A percentile compares a stretch with the other conserved stretches of the same genome.
These are phyloP conservation scores for Cheilosia impressa DNA, from an alignment of 2,888 invertebrate species.

Conservation along the genomic window DNA sequence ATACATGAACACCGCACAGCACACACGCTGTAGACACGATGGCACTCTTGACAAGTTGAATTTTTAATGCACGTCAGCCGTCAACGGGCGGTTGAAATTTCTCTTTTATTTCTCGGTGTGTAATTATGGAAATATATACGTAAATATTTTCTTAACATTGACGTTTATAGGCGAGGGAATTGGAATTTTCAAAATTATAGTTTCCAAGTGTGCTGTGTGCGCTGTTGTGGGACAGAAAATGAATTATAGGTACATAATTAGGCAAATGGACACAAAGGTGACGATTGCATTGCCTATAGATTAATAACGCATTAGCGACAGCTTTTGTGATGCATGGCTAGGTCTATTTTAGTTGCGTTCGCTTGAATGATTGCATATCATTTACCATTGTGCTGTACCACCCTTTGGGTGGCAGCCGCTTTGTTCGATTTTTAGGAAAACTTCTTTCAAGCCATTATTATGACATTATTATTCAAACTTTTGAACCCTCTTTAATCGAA, in stretches of 20 bases:
- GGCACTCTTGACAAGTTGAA: not conserved
- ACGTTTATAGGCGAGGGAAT: not conserved
- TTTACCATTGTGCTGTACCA: too few species aligned
- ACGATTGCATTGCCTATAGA: not conserved
- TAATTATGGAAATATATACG: not conserved
- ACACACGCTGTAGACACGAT: not conserved
- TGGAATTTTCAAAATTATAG: not conserved
- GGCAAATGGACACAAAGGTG: not conserved
- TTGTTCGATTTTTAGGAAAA: too few species aligned
- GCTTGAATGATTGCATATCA: too few species aligned
- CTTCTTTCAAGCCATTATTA: too few species aligned
- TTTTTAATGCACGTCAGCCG: not conserved
- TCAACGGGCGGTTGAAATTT: not conserved
- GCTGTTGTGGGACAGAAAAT: not conserved
- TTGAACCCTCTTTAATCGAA: too few species aligned
- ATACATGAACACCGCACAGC: not conserved
- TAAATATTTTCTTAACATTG: constrained; percentile 1
- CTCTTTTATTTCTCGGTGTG: constrained; percentile 6
- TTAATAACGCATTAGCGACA: too few species aligned
- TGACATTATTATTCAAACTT: too few species aligned
- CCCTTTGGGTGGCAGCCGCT: too few species aligned
- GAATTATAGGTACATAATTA: not conserved
- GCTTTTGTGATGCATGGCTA: too few species aligned
- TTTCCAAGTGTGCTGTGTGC: not conserved
- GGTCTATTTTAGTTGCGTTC: too few species aligned